These are phyloP conservation scores for Caenorhabditis brenneri DNA, from an alignment of 1,140 invertebrate species.

Conservation along the genomic window DNA sequence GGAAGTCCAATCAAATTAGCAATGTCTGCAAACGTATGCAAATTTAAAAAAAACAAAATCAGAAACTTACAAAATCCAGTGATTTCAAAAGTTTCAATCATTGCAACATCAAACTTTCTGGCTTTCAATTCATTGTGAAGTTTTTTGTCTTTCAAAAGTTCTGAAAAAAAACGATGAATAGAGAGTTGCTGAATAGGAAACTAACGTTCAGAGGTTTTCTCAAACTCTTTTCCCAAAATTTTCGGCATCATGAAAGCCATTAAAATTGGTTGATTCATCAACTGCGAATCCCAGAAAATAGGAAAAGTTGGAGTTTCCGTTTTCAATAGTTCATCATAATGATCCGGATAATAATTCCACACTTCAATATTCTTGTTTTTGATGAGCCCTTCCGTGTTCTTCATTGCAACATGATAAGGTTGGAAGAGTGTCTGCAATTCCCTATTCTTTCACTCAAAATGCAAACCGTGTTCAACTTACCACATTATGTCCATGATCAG, in stretches of 20 bases:
- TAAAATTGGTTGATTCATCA: background rate
- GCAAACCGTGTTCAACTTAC: background rate
- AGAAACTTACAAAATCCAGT: background rate
- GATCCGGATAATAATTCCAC: background rate
- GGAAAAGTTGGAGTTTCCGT: background rate
- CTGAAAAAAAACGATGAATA: background rate
- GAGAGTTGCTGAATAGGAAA: no score
- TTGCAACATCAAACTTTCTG: background rate
- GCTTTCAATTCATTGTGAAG: background rate
- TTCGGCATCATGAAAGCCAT: background rate
- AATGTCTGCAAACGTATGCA: background rate
- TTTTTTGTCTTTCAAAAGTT: background rate
- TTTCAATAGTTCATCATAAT: constrained; percentile 25
- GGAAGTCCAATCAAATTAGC: background rate
- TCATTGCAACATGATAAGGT: constrained; percentile 1
- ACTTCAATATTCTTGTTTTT: constrained; percentile 9
- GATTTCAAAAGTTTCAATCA: background rate
- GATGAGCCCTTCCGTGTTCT: background rate
- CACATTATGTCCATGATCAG: constrained; percentile 19
- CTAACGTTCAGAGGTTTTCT: background rate
- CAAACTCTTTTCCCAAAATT: background rate
- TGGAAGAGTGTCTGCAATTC: constrained; percentile 8
- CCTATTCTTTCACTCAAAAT: background rate
- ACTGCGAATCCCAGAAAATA: background rate
- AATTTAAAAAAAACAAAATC: background rate